Conservation (phyloP, 1,140 invertebrate genomes). For the Brachionus manjavacas region DNA sequence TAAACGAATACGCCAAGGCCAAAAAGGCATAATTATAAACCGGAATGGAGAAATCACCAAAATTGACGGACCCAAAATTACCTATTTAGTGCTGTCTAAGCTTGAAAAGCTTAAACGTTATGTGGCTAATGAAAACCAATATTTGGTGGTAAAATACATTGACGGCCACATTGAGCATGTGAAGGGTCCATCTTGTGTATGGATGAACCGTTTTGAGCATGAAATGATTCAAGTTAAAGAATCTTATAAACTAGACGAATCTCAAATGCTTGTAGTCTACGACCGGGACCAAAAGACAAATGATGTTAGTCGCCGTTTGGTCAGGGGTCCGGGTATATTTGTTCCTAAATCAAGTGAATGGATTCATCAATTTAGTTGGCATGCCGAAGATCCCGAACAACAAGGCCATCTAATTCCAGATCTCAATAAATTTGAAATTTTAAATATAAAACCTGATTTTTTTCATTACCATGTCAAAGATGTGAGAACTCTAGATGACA, state of each 20-base stretch:
- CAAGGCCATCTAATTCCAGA: conserved; percentile 51
- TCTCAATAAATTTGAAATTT: conserved; percentile 47
- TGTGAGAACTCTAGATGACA: conserved; percentile 54
- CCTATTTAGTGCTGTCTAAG: conserved; percentile 50
- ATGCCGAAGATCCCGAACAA: conserved; percentile 49
- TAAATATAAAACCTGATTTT: conserved; percentile 53
- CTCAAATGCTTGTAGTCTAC: conserved; percentile 54
- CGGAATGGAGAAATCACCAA: conserved; percentile 49
- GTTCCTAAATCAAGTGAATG: conserved; percentile 46
- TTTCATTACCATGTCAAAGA: conserved; percentile 56
- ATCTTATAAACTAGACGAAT: conserved; percentile 50
- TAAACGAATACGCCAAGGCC: conserved; percentile 50
- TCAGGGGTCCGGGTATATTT: conserved; percentile 7
- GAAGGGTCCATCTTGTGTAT: neutral
- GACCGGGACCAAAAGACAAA: conserved; percentile 47
- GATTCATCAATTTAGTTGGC: conserved; percentile 55
- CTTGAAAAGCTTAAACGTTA: conserved; percentile 47
- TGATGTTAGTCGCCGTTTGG: conserved; percentile 41
- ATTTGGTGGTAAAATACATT: conserved; percentile 45
- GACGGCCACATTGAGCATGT: neutral
- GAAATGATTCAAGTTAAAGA: conserved; percentile 46
- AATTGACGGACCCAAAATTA: conserved; percentile 49
- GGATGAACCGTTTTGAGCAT: conserved; percentile 45
- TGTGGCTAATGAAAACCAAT: conserved; percentile 49
- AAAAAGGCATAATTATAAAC: conserved; percentile 51